Conservation (phyloP, 2,113 vertebrate genomes). For the Jaculus jaculus region DNA sequence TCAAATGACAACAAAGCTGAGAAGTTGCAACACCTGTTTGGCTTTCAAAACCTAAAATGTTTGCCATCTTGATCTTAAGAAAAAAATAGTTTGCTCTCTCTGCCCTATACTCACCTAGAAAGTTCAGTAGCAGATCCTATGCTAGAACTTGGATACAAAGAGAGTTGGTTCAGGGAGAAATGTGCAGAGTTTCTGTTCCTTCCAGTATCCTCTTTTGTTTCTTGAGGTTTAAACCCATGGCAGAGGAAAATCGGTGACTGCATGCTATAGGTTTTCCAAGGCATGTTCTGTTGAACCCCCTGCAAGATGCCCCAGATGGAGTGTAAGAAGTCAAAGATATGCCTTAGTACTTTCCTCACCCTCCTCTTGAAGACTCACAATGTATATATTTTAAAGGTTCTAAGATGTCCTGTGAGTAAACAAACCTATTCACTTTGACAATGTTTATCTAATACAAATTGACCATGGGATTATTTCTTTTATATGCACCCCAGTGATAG, state of each 20-base stretch:
- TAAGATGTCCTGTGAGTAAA: background rate
- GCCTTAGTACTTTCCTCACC: background rate
- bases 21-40: background rate
- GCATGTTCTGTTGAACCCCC: background rate
- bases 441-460: background rate
- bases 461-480: background rate
- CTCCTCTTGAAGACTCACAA: background rate
- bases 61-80: background rate
- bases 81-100: background rate
- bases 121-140: background rate
- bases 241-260: background rate
- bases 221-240: background rate
- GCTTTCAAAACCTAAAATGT: background rate
- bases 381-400: background rate
- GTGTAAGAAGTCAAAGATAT: background rate
- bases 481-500: background rate
- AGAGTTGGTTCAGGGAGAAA: background rate
- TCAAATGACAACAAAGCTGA: background rate
- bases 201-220: background rate
- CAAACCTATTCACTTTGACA: background rate
- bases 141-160: background rate
- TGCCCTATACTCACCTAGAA: background rate
- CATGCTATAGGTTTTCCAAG: background rate
- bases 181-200: background rate
- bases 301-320: background rate